Evolutionary conservation across 2,113 vertebrate species (phyloP), one percentile per base, ranked within the genome.

Genomic region (Psittacara wagleri): DNA sequence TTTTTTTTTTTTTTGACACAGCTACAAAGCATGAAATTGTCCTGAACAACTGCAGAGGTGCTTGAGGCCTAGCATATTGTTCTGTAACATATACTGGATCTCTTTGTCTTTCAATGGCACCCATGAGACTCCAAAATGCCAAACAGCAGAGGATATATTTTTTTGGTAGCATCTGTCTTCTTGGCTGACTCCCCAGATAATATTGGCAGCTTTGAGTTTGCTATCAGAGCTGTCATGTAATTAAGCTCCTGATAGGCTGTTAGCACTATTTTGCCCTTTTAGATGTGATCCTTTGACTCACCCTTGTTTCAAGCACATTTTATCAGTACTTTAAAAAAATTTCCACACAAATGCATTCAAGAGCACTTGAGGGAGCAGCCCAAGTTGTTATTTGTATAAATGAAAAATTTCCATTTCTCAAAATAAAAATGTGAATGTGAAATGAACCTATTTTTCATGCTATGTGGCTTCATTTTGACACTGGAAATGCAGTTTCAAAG

Each of bases 81-180:
- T 94, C 76, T 67, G 20, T 88, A 72, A 87, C 55, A 31, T 46
- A 63, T 17, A 39, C 25, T 84, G 73, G 39, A 88, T 90, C 68
- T 73, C 93, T 97, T 92, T 96, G 68, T 93, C 61, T 96, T 95
- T 86, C 68, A 43, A 9, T 84, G 88, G 20, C 33, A 95, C 68
- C 61, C 81, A n/a, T 44, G 90, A 81, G 92, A 95, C 11, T 16
- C 6, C 13, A 91, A 82, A 95, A 85, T 76, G 51, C 75, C 92
- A 93, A 95, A 78, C 23, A 87, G 17, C 4, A 85, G 35, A 88
- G 35, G 17, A 61, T 48, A 1, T 5, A 43, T 69, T 88, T 75
- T 85, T 90, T 83, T 81, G 8, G 83, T 89, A 94, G 68, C 54
- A 68, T 91, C 93, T 97, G 95, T 49, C 66, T 86, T 94, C 62